Conservation (phyloP, 1,140 invertebrate species). For the Leptonema lineaticorne region DNA sequence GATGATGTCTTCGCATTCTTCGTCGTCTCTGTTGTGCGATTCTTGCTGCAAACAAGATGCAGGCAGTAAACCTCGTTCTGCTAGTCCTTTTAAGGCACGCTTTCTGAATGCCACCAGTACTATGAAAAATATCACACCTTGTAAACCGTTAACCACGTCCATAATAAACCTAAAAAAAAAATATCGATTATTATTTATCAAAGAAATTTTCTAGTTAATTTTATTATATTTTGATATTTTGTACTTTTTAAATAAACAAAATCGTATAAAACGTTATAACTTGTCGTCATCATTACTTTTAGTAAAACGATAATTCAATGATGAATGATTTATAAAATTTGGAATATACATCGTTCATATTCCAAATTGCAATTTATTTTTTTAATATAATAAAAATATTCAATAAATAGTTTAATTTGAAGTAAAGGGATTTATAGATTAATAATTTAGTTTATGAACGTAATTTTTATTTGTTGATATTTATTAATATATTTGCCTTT, state of each 20-base stretch:
- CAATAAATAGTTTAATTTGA: too few relatives aligned
- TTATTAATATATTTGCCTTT: too few relatives aligned
- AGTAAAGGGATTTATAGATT: too few relatives aligned
- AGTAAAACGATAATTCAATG: too few relatives aligned
- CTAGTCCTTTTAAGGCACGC: slow-evolving; percentile 60
- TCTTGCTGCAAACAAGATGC: slow-evolving; percentile 49
- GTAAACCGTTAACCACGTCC: slow-evolving; percentile 64
- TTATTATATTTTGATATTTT: background rate
- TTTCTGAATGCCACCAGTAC: slow-evolving; percentile 61
- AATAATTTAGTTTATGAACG: too few relatives aligned
- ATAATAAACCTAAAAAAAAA: slow-evolving; percentile 59
- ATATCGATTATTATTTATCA: slow-evolving; percentile 5
- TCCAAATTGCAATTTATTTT: too few relatives aligned
- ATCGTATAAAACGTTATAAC: background rate
- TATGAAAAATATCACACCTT: slow-evolving; percentile 68
- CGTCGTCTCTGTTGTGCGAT: slow-evolving; percentile 57
- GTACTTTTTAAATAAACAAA: background rate
- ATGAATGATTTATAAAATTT: too few relatives aligned
- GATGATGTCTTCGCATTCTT: slow-evolving; percentile 54
- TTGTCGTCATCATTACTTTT: background rate
- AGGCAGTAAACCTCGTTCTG: slow-evolving; percentile 46
- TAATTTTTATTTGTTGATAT: too few relatives aligned
- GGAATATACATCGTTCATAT: too few relatives aligned
- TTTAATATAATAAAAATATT: too few relatives aligned
- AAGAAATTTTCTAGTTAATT: background rate